Evolutionary conservation across 2,113 vertebrate genomes (phyloP), one percentile per base, ranked within the genome.

Genomic region (Spermophilus dauricus): DNA sequence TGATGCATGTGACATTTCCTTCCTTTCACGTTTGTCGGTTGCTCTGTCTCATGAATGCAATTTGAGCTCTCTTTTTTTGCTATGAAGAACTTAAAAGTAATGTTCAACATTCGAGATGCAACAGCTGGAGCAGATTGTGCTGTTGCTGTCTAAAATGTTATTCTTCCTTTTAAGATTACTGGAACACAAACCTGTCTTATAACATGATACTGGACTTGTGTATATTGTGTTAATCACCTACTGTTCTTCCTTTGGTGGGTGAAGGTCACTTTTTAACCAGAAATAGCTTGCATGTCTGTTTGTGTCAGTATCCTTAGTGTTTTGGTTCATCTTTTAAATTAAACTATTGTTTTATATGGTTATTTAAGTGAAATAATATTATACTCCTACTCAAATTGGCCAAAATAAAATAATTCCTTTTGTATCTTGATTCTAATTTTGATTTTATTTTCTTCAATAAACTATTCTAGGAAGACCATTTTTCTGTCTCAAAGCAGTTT

Each of bases 1-100:
- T 98, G 98, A 0, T 84, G 98, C 98, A 98, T 98, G 99, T 92
- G 69, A 95, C 93, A n/a, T 83, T 72, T 97, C 86, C 83, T 94
- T 45, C 75, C 42, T 42, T 37, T 98, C 95, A 89, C 39, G 2
- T 90, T 80, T 97, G 95, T 93, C 95, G 96, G 61, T 65, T 6
- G 22, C 91, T 63, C 75, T 98, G 56, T 95, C 90, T 97, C 22
- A 0, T 4, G 96, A 96, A 67, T 97, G 75, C 48, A 86, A 90
- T 93, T 88, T 85, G 69, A 97, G 73, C 97, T 91, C 96, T 98
- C 80, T 78, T 81, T 86, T 86, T 93, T 84, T 70, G 56, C 95
- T 83, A 9, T 39, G 42, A 56, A 67, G 76, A 86, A 84, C 88
- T 96, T 96, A 94, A 96, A 97, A 97, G 96, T 96, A 96, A 96